Percentiles rank a stretch among this genome's conserved stretches.
phyloP scores from a whole-genome alignment of 1,140 invertebrate species.

The Spodoptera frugiperda region DNA sequence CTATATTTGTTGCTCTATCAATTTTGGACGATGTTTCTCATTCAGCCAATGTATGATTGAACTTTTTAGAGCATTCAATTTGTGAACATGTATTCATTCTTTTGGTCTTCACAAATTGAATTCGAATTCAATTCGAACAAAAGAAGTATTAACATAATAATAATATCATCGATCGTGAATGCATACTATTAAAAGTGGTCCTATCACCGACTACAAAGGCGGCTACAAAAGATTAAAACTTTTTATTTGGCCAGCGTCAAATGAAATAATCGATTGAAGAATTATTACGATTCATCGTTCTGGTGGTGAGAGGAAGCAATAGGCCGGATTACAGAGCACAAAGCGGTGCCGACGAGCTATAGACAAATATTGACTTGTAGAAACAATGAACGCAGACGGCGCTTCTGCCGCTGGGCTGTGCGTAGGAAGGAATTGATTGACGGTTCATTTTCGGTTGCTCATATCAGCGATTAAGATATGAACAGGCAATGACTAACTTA shows the following conservation, averaged over 20 bases:
- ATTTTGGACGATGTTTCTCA: not conserved
- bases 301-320: conserved; percentile 72
- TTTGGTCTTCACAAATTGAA: conserved; percentile 25
- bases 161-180: conserved; percentile 37
- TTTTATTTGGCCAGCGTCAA: conserved; percentile 69
- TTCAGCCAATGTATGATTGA: too few relatives aligned
- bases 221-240: conserved; percentile 73
- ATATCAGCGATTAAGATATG: conserved; percentile 31
- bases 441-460: conserved; percentile 51
- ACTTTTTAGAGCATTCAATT: too few relatives aligned
- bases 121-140: conserved; percentile 51
- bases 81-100: not conserved
- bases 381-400: conserved; percentile 72
- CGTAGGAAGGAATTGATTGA: conserved; percentile 68
- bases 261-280: conserved; percentile 80
- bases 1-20: not conserved
- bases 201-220: conserved; percentile 59
- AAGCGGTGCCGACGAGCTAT: conserved; percentile 74
- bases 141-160: conserved; percentile 62
- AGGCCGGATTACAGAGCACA: conserved; percentile 75
- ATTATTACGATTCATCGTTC: conserved; percentile 83
- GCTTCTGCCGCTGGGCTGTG: conserved; percentile 62
- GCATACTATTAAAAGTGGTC: conserved; percentile 67
- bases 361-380: conserved; percentile 84
- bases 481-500: conserved; percentile 13